Percentiles rank a stretch among this genome's conserved stretches.
Evolutionary conservation across 1,140 invertebrate species (phyloP).

Genomic region (Leptinotarsa defecta): DNA sequence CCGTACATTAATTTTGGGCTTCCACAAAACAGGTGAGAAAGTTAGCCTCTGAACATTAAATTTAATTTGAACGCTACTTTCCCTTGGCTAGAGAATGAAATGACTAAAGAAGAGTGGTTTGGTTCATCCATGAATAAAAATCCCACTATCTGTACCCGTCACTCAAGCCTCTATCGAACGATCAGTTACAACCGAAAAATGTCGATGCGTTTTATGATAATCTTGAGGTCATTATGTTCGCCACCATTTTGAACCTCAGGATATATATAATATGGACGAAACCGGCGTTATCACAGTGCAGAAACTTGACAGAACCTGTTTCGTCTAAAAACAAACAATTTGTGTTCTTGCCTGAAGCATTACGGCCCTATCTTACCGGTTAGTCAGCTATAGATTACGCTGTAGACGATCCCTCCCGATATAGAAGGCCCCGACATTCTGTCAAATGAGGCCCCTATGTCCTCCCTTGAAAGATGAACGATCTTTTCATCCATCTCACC

Average conservation of each 20-base stretch:
- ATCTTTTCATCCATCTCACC: too few species aligned
- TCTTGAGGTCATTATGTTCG: neutral
- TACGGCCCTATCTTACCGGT: too few species aligned
- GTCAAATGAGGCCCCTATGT: too few species aligned
- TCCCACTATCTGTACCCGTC: neutral
- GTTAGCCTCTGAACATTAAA: neutral
- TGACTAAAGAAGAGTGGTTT: neutral
- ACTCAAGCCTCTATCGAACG: neutral
- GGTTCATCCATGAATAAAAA: neutral
- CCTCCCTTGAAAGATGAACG: too few species aligned
- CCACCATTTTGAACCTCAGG: neutral
- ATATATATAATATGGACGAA: neutral
- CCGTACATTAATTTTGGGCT: too few species aligned
- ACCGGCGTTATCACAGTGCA: neutral
- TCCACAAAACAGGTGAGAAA: neutral
- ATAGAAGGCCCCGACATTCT: too few species aligned
- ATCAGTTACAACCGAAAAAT: neutral
- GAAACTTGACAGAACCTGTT: neutral
- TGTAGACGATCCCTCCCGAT: too few species aligned
- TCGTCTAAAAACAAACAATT: too few species aligned
- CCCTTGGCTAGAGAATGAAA: neutral
- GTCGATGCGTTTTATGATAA: neutral
- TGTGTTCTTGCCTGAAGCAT: too few species aligned
- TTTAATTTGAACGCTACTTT: neutral
- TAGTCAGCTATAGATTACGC: too few species aligned